Conservation (phyloP, 2,113 vertebrate genomes). For the Myotis lucifugus region DNA sequence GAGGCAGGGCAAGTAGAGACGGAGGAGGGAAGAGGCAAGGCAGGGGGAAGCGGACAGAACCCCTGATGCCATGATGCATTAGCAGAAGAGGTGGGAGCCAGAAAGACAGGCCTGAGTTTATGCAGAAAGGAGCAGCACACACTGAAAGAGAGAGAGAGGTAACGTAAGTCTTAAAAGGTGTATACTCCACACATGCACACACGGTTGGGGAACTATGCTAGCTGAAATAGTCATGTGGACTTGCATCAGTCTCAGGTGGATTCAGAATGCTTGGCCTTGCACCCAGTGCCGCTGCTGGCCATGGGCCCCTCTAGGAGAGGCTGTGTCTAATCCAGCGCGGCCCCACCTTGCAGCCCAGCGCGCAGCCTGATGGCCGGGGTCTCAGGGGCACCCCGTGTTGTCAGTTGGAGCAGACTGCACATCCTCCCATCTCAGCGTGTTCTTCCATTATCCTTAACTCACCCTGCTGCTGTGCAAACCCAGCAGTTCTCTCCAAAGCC, state of each 20-base stretch:
- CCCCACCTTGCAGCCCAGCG: not conserved
- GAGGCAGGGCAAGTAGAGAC: too few relatives aligned
- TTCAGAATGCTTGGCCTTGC: not conserved
- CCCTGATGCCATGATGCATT: not conserved
- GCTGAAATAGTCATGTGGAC: not conserved
- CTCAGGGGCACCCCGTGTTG: rapidly evolving
- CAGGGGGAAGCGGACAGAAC: not conserved
- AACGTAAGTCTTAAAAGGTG: not conserved
- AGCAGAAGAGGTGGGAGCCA: not conserved
- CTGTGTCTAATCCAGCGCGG: not conserved
- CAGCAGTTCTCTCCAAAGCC: not conserved
- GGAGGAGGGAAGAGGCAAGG: not conserved
- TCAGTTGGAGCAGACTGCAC: not conserved
- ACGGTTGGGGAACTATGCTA: not conserved
- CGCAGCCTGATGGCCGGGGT: rapidly evolving
- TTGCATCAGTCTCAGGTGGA: not conserved
- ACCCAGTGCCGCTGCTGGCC: not conserved
- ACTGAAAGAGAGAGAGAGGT: not conserved
- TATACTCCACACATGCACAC: rapidly evolving
- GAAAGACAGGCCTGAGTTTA: not conserved
- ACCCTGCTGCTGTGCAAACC: not conserved
- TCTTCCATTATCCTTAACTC: not conserved
- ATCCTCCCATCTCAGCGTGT: not conserved
- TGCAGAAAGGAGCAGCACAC: not conserved
- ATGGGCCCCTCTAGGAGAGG: not conserved